These are phyloP conservation scores for Tuta absoluta DNA, from an alignment of 2,888 invertebrate genomes.

Conservation along the genomic window DNA sequence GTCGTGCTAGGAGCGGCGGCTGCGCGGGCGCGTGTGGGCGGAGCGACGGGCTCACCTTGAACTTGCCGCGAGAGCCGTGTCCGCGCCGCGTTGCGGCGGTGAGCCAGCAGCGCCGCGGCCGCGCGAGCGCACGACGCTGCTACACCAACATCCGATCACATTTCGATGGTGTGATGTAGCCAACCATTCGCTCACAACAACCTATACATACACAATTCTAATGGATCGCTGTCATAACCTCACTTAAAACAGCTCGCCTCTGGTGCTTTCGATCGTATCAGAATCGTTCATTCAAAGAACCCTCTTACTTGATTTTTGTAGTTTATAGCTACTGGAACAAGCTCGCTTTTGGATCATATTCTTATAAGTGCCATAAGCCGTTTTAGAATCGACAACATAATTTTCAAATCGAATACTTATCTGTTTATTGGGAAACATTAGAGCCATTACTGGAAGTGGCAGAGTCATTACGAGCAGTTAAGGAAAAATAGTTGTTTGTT, in stretches of 20 bases:
- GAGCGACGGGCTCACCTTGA: constrained; percentile 79
- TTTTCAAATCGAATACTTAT: constrained; percentile 1
- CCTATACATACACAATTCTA: constrained; percentile 10
- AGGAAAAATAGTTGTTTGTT: not conserved
- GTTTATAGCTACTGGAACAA: not conserved
- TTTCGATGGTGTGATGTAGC: constrained; percentile 49
- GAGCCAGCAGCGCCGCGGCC: constrained; percentile 16
- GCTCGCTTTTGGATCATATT: not conserved
- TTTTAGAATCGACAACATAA: not conserved
- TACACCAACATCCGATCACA: constrained; percentile 44
- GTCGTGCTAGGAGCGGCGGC: constrained; percentile 60
- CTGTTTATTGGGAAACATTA: constrained; percentile 13
- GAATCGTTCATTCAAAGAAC: not conserved
- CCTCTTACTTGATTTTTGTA: not conserved
- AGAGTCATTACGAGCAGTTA: constrained; percentile 12
- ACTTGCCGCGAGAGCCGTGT: constrained; percentile 74
- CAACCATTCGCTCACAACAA: constrained; percentile 35
- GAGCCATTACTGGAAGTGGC: constrained; percentile 19
- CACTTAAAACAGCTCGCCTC: constrained; percentile 2
- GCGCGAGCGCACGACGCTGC: constrained; percentile 32
- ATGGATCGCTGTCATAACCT: constrained; percentile 21
- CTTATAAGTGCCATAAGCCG: not conserved
- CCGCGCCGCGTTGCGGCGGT: constrained; percentile 38
- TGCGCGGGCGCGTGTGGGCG: constrained; percentile 63
- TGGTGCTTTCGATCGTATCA: not conserved